A percentile compares a stretch with the other conserved stretches of the same genome.
Conservation (phyloP, 2,888 invertebrate species). For the Xestia ashworthii region DNA sequence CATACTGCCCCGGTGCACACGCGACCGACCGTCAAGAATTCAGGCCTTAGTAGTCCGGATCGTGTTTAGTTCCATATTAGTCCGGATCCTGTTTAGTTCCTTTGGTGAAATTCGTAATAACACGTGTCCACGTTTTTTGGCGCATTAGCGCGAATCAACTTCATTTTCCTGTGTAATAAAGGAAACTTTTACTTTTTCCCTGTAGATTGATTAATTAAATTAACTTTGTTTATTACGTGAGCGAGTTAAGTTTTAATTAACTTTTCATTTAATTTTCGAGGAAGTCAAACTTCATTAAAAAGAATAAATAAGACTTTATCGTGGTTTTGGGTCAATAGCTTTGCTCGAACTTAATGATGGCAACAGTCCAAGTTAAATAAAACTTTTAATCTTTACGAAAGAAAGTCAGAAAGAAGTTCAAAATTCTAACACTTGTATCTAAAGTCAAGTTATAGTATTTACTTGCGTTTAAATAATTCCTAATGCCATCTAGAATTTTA, state of each 20-base stretch:
- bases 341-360: neutral
- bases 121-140: neutral
- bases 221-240: neutral
- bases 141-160: neutral
- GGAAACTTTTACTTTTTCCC: neutral
- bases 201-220: slow-evolving; percentile 17
- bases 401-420: neutral
- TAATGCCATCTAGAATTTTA: too few relatives aligned
- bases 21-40: too few relatives aligned
- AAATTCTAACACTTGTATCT: neutral
- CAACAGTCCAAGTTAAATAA: neutral
- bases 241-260: slow-evolving; percentile 28
- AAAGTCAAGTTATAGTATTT: too few relatives aligned
- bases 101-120: neutral
- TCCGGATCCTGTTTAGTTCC: neutral
- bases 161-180: neutral
- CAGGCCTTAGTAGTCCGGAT: neutral
- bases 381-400: neutral
- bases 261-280: slow-evolving; percentile 19
- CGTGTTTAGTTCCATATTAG: neutral
- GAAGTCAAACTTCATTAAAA: slow-evolving; percentile 30
- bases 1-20: too few relatives aligned
- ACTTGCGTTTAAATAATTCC: too few relatives aligned
- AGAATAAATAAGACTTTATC: slow-evolving; percentile 1
- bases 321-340: neutral